These are phyloP conservation scores for Amiota mariae DNA, from an alignment of 2,888 invertebrate genomes.

Conservation along the genomic window DNA sequence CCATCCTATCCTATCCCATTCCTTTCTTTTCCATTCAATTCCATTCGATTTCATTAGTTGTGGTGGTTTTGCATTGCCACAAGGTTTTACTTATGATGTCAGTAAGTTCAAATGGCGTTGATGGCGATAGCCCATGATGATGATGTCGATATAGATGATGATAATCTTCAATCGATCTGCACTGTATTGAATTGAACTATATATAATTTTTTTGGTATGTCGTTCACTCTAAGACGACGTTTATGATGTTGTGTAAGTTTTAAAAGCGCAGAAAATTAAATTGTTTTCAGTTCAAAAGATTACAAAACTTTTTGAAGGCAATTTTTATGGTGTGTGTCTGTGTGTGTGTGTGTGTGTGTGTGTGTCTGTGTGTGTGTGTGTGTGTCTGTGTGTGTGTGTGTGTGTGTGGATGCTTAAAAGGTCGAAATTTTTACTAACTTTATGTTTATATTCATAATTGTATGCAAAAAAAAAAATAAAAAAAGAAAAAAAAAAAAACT, in stretches of 20 bases:
- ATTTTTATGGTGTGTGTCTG: not conserved
- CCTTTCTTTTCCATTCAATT: too few relatives aligned
- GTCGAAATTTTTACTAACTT: too few relatives aligned
- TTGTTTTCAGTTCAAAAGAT: conserved; percentile 1
- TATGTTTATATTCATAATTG: not conserved
- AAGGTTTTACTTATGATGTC: conserved; percentile 12
- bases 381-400: not conserved
- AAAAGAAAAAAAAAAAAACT: not conserved
- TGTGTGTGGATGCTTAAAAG: too few relatives aligned
- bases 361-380: too few relatives aligned
- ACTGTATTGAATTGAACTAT: conserved; percentile 2
- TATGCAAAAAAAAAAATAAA: too few relatives aligned
- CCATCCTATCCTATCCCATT: too few relatives aligned
- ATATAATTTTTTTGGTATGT: not conserved
- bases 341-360: too few relatives aligned
- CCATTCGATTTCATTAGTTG: too few relatives aligned
- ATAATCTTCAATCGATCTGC: too few relatives aligned
- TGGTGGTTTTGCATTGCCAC: too few relatives aligned
- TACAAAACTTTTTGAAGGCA: not conserved
- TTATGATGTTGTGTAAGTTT: not conserved
- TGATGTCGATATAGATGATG: too few relatives aligned
- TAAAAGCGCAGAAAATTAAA: conserved; percentile 9
- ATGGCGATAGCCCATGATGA: not conserved
- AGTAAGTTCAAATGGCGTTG: conserved; percentile 13
- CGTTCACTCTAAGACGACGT: too few relatives aligned